Base-by-base conservation (phyloP, 2,888 invertebrate species). In the Noctua fimbriata region DNA sequence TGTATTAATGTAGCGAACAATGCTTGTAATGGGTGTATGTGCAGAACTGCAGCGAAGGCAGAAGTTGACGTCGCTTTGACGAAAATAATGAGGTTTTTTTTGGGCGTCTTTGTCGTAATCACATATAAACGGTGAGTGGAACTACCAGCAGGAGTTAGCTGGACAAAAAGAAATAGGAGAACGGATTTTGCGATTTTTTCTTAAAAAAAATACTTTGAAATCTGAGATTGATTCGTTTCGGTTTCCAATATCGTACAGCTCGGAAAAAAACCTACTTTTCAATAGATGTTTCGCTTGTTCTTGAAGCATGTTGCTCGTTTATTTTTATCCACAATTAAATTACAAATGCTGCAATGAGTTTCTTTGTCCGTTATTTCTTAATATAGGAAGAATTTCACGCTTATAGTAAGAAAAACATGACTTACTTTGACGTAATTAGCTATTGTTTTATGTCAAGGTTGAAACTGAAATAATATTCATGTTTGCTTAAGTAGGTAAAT, bases 401-500 rank as follows among this genome's bases (percentile, higher is more conserved):
- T 18, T n/a, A 47, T 49, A 28, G 28, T 7, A 32, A 70, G 36
- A 63, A 70, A 71, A 69, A 52, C 44, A 52, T 66, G 41, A 18
- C n/a, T 67, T 58, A 32, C 41, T 69, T 49, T 78, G 78, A 77
- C 67, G 78, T 69, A 60, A 69, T n/a, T 63, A 60, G 6, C 9
- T 60, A 77, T 67, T 77, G 67, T 77, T 66, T 76, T 49, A 28
- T 49, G 49, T 67, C 78, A 78, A 77, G 78, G 78, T 76, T 55
- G 44, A 14, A 12, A 60, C 63, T 28, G 52, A 65, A 52, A 65
- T 44, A 74, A 63, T 28, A 70, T 44, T 32, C 18, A 44, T n/a
- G n/a, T 72, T 18, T 49, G 21, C 36, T 7, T 10, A 58, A 6
- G 44, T 10, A 44, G 41, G 32, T 47, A 60, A 60, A 60, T 52